Base-by-base conservation (phyloP, 2,113 vertebrate genomes). In the Lophura nycthemera region DNA sequence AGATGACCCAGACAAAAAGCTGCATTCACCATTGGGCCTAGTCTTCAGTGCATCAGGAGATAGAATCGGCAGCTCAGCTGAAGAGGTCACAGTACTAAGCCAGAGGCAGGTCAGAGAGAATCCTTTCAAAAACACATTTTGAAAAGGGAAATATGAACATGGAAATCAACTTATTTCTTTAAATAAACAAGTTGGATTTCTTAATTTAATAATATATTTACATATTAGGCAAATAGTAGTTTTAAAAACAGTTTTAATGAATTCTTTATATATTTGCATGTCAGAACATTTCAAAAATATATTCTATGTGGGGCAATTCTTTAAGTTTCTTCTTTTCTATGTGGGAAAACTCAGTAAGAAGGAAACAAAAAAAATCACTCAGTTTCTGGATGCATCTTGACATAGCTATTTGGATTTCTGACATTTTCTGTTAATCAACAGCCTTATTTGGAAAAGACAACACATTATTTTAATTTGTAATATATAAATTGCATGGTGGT, bases 1-100 rank as follows among this genome's bases (percentile, higher is more conserved):
- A 97, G 92, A 92, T 97, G 97, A 97, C 92, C 95, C 97, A 97
- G 93, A 96, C 84, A 84, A 96, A 97, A 89, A 87, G 92, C 83
- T 2, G 59, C 60, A 88, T 96, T 92, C 91, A 96, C 90, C 95
- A 93, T 63, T 91, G 88, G 78, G 69, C 95, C 93, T 93, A 94
- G 96, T 79, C 95, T 92, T 74, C 85, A 71, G 82, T 85, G 93
- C 90, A 92, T 96, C 96, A 95, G 91, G 88, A 97, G 80, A 65
- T 4, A n/a, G 56, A 59, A 59, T 59, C 32, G 96, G 81, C 90
- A 96, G 78, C 90, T 87, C 92, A 82, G 86, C 96, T 95, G 94
- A 97, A 96, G 96, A 97, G 97, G 97, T 98, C 92, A 97, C 86
- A 91, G 87, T 54, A 78, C 34, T 65, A 63, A 97, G 95, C 90